phyloP scores from a whole-genome alignment of 2,113 vertebrate genomes.

The Nannospalax galili region DNA sequence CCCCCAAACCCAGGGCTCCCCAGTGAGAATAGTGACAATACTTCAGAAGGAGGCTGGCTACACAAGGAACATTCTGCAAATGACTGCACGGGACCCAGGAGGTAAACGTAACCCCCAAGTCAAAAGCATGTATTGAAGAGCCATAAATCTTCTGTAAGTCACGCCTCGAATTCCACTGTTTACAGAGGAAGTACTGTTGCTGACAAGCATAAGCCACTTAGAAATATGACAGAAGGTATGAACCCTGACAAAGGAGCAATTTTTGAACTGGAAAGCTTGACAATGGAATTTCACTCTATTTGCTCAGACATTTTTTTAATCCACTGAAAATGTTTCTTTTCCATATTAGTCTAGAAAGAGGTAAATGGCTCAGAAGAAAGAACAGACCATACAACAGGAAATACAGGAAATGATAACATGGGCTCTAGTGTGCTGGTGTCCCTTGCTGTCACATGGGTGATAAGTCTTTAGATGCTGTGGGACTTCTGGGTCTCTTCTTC shows the following conservation, averaged over 20 bases:
- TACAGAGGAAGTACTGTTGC: constrained; percentile 29
- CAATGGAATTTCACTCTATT: neutral
- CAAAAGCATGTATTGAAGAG: neutral
- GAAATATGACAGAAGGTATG: constrained; percentile 29
- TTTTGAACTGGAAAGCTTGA: neutral
- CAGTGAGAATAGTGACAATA: neutral
- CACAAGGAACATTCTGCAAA: neutral
- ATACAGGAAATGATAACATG: neutral
- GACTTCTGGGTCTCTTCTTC: neutral
- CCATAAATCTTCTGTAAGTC: neutral
- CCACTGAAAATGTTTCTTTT: neutral
- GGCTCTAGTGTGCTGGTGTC: neutral
- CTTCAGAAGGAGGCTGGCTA: neutral
- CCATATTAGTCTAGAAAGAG: neutral
- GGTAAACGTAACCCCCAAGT: neutral
- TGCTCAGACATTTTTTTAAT: neutral
- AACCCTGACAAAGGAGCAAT: neutral
- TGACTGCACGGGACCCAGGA: neutral
- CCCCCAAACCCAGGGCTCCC: neutral
- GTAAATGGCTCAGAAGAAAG: neutral
- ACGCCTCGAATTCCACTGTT: constrained; percentile 54
- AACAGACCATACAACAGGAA: too few relatives aligned
- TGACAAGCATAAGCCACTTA: constrained; percentile 58
- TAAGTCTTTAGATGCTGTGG: fast-evolving
- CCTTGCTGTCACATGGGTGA: neutral